phyloP scores from a whole-genome alignment of 2,888 invertebrate genomes.

The Eupithecia inturbata region DNA sequence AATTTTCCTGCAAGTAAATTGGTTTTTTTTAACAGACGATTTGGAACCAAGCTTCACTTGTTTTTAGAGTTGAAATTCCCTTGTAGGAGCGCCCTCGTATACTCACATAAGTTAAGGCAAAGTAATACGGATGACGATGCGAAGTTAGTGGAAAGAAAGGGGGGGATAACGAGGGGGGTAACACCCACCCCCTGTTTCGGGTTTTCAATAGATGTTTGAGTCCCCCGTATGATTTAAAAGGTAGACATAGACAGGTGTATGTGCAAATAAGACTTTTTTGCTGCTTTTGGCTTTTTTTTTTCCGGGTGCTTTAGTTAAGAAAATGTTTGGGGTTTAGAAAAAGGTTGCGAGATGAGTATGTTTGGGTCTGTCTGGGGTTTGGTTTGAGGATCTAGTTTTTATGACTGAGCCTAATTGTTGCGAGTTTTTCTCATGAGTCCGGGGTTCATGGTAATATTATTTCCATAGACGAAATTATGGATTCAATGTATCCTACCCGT shows the following conservation, averaged over 20 bases:
- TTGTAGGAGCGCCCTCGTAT: slow-evolving; percentile 51
- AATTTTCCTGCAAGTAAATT: slow-evolving; percentile 35
- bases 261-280: slow-evolving; percentile 39
- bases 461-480: background rate
- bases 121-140: slow-evolving; percentile 84
- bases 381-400: background rate
- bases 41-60: slow-evolving; percentile 39
- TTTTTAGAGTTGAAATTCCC: slow-evolving; percentile 54
- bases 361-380: slow-evolving; percentile 7
- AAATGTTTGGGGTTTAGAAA: slow-evolving; percentile 27
- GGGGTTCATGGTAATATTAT: background rate
- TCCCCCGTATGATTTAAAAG: slow-evolving; percentile 74
- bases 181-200: slow-evolving; percentile 79
- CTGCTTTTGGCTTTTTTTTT: slow-evolving; percentile 11
- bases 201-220: slow-evolving; percentile 83
- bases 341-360: background rate
- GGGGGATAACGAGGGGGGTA: slow-evolving; percentile 75
- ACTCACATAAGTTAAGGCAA: slow-evolving; percentile 82
- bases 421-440: background rate
- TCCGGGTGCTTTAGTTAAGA: slow-evolving; percentile 30
- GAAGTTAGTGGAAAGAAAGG: slow-evolving; percentile 83
- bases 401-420: background rate
- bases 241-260: slow-evolving; percentile 76
- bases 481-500: background rate
- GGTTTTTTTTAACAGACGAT: slow-evolving; percentile 45